Evolutionary conservation across 2,888 invertebrate genomes (phyloP).

Genomic region (Frankliniella intonsa): DNA sequence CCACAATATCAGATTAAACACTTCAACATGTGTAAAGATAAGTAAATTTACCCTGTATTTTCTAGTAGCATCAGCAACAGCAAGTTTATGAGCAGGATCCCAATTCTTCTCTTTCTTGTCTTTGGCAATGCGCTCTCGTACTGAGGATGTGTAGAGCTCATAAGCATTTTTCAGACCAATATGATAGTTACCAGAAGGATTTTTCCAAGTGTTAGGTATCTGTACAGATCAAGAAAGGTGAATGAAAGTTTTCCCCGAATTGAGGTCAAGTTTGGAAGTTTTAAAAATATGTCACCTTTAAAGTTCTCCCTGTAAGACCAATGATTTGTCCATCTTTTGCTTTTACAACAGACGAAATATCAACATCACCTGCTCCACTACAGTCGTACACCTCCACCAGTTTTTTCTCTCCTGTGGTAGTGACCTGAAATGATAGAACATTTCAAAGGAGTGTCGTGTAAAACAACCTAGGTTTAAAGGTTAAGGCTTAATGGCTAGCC

Average conservation of each 20-base stretch:
- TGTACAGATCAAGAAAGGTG: constrained; percentile 44
- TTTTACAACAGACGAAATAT: constrained; percentile 72
- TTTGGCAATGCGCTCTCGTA: constrained; percentile 74
- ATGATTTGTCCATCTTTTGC: constrained; percentile 68
- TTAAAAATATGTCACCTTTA: constrained; percentile 61
- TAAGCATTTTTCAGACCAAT: constrained; percentile 81
- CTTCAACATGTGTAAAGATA: neutral
- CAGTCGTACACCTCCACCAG: constrained; percentile 93
- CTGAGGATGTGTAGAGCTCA: constrained; percentile 78
- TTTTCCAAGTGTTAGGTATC: constrained; percentile 78
- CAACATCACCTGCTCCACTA: constrained; percentile 95
- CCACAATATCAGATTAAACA: neutral
- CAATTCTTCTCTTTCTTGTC: constrained; percentile 76
- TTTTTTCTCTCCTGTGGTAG: constrained; percentile 84
- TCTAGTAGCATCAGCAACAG: constrained; percentile 71
- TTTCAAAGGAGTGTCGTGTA: constrained; percentile 37
- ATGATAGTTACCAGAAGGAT: constrained; percentile 78
- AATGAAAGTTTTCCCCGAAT: constrained; percentile 28
- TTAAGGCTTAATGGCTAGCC: constrained; percentile 27
- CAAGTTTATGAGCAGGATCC: constrained; percentile 76
- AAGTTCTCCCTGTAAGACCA: constrained; percentile 80
- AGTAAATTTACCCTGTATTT: constrained; percentile 54
- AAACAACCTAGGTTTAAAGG: neutral
- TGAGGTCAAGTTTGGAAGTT: neutral
- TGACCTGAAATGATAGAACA: constrained; percentile 57